These are phyloP conservation scores for Nycticorax nycticorax DNA, from an alignment of 2,113 vertebrate species.

Conservation along the genomic window DNA sequence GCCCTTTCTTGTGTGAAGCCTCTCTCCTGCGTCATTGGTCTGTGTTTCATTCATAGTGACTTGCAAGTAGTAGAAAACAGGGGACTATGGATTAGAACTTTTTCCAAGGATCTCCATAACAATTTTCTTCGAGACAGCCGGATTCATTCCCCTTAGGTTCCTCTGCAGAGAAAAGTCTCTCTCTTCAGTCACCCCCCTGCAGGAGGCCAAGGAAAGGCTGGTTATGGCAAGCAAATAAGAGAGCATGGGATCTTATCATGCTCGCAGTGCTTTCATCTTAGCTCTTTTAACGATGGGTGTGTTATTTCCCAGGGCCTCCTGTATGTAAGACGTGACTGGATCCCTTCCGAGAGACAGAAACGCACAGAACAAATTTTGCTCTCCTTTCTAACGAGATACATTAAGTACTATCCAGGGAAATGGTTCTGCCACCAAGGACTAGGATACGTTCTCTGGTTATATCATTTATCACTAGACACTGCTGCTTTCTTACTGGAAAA, in stretches of 20 bases:
- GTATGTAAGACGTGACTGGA: neutral
- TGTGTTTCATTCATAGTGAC: neutral
- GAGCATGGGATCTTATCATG: neutral
- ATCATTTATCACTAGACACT: neutral
- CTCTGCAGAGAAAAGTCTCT: neutral
- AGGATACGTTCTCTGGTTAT: neutral
- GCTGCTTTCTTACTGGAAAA: constrained; percentile 7
- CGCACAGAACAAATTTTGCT: neutral
- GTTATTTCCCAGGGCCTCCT: neutral
- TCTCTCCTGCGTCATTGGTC: neutral
- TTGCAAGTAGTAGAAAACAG: neutral
- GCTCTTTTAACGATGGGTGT: neutral
- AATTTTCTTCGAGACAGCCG: neutral
- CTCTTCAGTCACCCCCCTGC: neutral
- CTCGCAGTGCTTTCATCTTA: neutral
- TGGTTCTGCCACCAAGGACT: neutral
- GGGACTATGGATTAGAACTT: neutral
- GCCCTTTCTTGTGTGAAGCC: neutral
- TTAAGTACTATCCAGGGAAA: neutral
- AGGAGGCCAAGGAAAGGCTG: neutral
- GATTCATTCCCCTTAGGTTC: neutral
- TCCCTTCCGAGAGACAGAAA: neutral
- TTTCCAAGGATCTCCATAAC: neutral
- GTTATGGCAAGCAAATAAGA: neutral
- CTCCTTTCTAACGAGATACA: neutral